A percentile compares a stretch with the other conserved stretches of the same genome.
Conservation (phyloP, 2,888 invertebrate genomes). For the Anticlea derivata region DNA sequence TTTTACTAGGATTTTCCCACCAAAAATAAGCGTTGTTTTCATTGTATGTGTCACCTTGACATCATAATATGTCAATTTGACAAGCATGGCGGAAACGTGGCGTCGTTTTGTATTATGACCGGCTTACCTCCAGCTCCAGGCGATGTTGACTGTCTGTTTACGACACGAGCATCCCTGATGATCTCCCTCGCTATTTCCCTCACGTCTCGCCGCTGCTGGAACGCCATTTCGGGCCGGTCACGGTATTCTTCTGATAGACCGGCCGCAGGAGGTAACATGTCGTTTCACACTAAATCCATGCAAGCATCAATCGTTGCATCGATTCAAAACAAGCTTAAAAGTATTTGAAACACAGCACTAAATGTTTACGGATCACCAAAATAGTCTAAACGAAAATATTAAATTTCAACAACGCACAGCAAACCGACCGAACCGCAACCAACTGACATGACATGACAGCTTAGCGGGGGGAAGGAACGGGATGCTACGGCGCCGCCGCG, state of each 20-base stretch:
- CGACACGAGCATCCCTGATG: conserved; percentile 72
- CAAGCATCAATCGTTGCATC: conserved; percentile 55
- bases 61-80: conserved; percentile 79
- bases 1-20: conserved; percentile 50
- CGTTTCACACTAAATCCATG: conserved; percentile 74
- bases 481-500: conserved; percentile 75
- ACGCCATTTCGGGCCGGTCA: conserved; percentile 79
- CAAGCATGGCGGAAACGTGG: conserved; percentile 84
- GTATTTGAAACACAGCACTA: conserved; percentile 32
- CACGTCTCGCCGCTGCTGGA: conserved; percentile 75
- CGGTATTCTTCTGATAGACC: conserved; percentile 76
- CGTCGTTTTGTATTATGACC: conserved; percentile 72
- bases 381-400: conserved; percentile 56
- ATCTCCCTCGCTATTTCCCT: conserved; percentile 76
- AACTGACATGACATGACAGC: conserved; percentile 64
- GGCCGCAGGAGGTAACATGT: conserved; percentile 80
- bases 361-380: conserved; percentile 37
- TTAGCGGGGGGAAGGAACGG: conserved; percentile 70
- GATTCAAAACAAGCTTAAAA: conserved; percentile 49
- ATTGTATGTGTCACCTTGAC: conserved; percentile 83
- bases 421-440: conserved; percentile 69
- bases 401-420: conserved; percentile 61
- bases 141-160: conserved; percentile 74
- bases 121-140: conserved; percentile 81
- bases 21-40: conserved; percentile 72